Percentiles rank a stretch among this genome's conserved stretches.
Evolutionary conservation across 2,797 vertebrate species (phyloP).

Genomic region (Halcyon chelicuti): DNA sequence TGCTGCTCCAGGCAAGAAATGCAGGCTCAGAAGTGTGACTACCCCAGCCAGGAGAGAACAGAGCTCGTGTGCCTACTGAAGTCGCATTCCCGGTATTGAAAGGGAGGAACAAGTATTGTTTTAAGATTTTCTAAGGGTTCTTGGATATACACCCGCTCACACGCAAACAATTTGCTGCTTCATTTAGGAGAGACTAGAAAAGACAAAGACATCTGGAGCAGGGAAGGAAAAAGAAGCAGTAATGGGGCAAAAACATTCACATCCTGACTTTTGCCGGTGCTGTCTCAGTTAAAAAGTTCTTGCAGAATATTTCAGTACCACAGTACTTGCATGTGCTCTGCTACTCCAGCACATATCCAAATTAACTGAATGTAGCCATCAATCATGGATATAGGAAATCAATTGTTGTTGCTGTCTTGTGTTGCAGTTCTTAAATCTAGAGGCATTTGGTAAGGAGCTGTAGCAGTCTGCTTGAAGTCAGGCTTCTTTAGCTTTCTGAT

Average conservation of each 20-base stretch:
- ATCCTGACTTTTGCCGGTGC: not conserved
- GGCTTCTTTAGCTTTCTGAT: not conserved
- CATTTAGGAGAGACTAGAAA: not conserved
- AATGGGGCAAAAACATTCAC: not conserved
- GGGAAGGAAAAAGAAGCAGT: not conserved
- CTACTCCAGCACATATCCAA: not conserved
- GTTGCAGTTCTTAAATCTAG: not conserved
- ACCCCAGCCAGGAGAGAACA: not conserved
- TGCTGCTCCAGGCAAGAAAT: conserved; percentile 5
- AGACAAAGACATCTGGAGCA: not conserved
- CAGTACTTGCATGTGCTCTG: fast-evolving
- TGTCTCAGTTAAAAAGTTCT: not conserved
- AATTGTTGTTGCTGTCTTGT: not conserved
- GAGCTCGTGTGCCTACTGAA: not conserved
- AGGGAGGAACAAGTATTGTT: not conserved
- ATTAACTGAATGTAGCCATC: not conserved
- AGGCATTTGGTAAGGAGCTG: not conserved
- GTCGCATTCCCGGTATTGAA: not conserved
- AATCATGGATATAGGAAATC: not conserved
- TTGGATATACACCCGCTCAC: not conserved
- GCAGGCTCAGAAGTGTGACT: not conserved
- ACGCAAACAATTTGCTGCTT: not conserved
- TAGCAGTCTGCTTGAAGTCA: not conserved
- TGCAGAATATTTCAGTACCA: not conserved
- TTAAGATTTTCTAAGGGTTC: not conserved